These are phyloP conservation scores for Pelvicachromis taeniatus DNA, from an alignment of 2,113 vertebrate species.

Conservation along the genomic window DNA sequence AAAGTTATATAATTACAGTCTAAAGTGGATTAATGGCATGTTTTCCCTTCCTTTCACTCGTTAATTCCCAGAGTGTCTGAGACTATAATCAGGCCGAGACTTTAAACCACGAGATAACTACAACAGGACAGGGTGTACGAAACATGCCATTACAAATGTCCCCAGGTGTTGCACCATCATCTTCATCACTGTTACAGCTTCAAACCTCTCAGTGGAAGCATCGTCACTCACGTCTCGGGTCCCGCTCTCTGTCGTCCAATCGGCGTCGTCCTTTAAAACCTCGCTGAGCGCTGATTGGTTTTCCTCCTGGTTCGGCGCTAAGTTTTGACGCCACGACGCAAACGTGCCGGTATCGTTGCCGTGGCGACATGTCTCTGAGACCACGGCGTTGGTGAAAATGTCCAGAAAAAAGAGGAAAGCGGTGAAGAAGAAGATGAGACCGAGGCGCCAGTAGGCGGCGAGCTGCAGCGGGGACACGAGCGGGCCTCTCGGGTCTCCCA, in stretches of 20 bases:
- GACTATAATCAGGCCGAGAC: not conserved
- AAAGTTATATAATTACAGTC: not conserved
- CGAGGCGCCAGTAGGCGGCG: conserved; percentile 57
- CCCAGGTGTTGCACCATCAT: not conserved
- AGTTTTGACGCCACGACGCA: fast-evolving
- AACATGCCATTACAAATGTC: not conserved
- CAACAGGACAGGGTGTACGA: not conserved
- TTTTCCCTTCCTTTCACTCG: not conserved
- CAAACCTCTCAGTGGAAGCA: not conserved
- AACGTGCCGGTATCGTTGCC: not conserved
- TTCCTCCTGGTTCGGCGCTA: fast-evolving
- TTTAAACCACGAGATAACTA: not conserved
- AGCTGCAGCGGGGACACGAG: conserved; percentile 58
- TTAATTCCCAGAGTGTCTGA: not conserved
- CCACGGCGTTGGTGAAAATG: conserved; percentile 15
- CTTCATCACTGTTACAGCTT: not conserved
- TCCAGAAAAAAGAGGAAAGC: conserved; percentile 63
- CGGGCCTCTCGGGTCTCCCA: not conserved
- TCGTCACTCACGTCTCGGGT: conserved; percentile 20
- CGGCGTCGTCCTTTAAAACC: not conserved
- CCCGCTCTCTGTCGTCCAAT: conserved; percentile 3
- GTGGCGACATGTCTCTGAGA: not conserved
- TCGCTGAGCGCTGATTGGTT: conserved; percentile 35
- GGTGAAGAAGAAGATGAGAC: conserved; percentile 46
- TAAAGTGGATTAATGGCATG: not conserved